A percentile compares a stretch with the other conserved stretches of the same genome.
Conservation (phyloP, 2,113 vertebrate genomes). For the Gymnorhina tibicen region DNA sequence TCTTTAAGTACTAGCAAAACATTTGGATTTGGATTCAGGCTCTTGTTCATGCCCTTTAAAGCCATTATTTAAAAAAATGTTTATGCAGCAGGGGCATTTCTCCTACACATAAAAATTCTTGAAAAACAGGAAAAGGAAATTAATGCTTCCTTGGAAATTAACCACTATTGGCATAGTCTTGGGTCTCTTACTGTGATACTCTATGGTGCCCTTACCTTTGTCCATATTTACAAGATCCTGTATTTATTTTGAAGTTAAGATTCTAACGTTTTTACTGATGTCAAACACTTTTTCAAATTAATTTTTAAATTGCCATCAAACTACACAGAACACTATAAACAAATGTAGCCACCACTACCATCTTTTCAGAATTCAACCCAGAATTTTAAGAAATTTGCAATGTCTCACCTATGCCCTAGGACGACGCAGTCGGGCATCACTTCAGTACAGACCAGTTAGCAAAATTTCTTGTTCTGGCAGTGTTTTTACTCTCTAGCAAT, state of each 20-base stretch:
- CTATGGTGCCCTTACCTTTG: background rate
- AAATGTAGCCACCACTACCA: background rate
- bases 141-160: constrained; percentile 14
- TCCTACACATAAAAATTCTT: constrained; percentile 20
- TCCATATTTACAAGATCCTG: background rate
- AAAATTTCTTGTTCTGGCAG: background rate
- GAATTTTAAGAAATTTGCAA: background rate
- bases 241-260: background rate
- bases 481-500: background rate
- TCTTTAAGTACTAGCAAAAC: constrained; percentile 4
- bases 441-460: rapidly evolving
- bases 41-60: background rate
- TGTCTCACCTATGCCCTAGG: background rate
- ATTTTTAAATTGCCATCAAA: background rate
- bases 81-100: constrained; percentile 20
- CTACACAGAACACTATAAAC: background rate
- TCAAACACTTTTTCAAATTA: background rate
- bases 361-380: background rate
- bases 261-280: background rate
- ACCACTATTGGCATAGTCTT: background rate
- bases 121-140: constrained; percentile 68
- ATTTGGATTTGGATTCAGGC: background rate
- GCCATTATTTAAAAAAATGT: background rate
- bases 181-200: background rate
- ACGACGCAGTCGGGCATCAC: background rate